Percentiles rank a stretch among this genome's conserved stretches.
Evolutionary conservation across 2,797 vertebrate species (phyloP).

Genomic region (Adrianichthys oophorus): DNA sequence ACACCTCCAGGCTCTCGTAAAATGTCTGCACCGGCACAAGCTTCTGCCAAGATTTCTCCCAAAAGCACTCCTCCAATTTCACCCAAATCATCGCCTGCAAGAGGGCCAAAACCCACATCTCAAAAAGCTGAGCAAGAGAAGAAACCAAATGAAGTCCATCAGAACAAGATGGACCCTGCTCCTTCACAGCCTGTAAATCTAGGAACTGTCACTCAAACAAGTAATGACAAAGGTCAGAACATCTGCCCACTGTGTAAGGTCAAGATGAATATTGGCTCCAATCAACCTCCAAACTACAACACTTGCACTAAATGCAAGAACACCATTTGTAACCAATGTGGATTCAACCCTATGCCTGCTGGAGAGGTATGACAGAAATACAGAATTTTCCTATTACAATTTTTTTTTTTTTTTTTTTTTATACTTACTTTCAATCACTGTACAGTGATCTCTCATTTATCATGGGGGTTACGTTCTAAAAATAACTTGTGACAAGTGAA

Average conservation of each 20-base stretch:
- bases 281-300: conserved; percentile 86
- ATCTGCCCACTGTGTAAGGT: conserved; percentile 90
- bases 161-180: conserved; percentile 51
- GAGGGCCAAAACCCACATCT: conserved; percentile 65
- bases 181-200: conserved; percentile 31
- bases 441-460: too few species aligned
- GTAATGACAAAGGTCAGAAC: conserved; percentile 41
- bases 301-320: conserved; percentile 92
- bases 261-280: conserved; percentile 81
- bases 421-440: too few species aligned
- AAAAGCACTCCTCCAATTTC: conserved; percentile 55
- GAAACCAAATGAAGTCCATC: conserved; percentile 47
- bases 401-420: too few species aligned
- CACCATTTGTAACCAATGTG: conserved; percentile 92
- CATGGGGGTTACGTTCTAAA: too few species aligned
- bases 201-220: conserved; percentile 34
- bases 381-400: not conserved
- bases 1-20: conserved; percentile 76
- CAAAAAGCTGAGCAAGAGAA: conserved; percentile 44
- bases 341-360: conserved; percentile 90
- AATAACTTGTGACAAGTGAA: too few species aligned
- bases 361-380: conserved; percentile 81
- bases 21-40: conserved; percentile 70
- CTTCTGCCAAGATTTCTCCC: conserved; percentile 64
- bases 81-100: conserved; percentile 62